phyloP scores from a whole-genome alignment of 2,113 vertebrate species.

The Cervus canadensis region DNA sequence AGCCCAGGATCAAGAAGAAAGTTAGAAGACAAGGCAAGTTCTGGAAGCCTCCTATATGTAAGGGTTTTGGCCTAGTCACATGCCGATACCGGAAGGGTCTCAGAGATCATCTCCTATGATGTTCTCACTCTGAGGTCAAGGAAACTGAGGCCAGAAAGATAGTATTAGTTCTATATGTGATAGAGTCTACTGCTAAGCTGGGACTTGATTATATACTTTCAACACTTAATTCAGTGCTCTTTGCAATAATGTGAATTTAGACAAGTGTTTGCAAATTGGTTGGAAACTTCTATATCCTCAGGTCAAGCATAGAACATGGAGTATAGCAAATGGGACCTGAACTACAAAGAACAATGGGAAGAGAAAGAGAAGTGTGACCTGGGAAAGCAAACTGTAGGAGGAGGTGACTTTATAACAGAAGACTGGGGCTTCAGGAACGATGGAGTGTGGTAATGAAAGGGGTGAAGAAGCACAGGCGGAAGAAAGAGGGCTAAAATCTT shows the following conservation, averaged over 20 bases:
- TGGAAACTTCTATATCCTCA: neutral
- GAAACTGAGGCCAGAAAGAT: neutral
- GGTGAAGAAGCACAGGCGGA: neutral
- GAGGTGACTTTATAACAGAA: neutral
- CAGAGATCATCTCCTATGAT: neutral
- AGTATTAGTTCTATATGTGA: neutral
- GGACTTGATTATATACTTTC: neutral
- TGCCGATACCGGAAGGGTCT: neutral
- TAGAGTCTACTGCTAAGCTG: neutral
- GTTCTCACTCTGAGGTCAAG: neutral
- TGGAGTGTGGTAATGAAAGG: neutral
- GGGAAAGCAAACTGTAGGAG: neutral
- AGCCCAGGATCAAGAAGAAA: slow-evolving; percentile 27
- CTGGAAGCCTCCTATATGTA: neutral
- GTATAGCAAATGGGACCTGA: neutral
- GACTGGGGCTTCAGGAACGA: neutral
- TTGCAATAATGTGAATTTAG: neutral
- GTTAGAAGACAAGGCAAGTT: slow-evolving; percentile 10
- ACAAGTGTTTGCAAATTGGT: neutral
- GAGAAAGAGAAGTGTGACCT: neutral
- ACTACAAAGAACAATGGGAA: neutral
- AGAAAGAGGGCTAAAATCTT: neutral
- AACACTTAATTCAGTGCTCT: neutral
- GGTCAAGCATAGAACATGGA: neutral
- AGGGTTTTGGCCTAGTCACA: neutral